Base-by-base conservation (phyloP, 1,140 invertebrate species). In the Neelides sp. region DNA sequence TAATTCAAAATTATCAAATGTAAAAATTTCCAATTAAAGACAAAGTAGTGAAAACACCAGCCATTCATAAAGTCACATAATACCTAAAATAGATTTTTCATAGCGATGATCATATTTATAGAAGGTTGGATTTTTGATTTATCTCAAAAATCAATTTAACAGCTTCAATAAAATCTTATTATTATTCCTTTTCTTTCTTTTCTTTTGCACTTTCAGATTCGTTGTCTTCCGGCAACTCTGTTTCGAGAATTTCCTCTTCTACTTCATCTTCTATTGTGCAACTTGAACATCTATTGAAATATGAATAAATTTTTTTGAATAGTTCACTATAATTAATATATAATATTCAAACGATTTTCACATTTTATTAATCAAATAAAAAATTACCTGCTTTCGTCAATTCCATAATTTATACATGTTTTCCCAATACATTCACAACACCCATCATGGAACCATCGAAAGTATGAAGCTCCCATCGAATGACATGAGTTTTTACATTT, bases 371-470 rank as follows among this genome's bases (percentile, higher is more conserved):
- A 15, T 44, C n/a, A 40, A 22, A 41, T 46, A 19, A n/a, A n/a
- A 13, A 13, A 13, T 66, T 68, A 82, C 70, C 77, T 73, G 62
- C 78, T 88, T 62, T 91, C 85, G 63, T 89, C 86, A 47, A 91
- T 84, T 3, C 91, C 91, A 69, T 92, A 93, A 65, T 91, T 88
- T 32, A 90, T 76, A 66, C 90, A 95, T 37, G 79, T 82, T 47
- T 82, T 77, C 2, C 90, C 88, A 48, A 95, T 76, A 68, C 91
- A 95, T 66, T 95, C 85, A 68, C 91, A 95, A 63, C 91, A 95
- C 1, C 88, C 90, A 66, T 93, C 85, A 66, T 93, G 88, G 68
- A 95, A 95, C 87, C 87, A 92, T 64, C 90, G 74, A 66, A 77
- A 86, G 67, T 78, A 78, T 12, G 73, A 69, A 5, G 79, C 78